phyloP scores from a whole-genome alignment of 2,888 invertebrate genomes.

The Trilocha varians region DNA sequence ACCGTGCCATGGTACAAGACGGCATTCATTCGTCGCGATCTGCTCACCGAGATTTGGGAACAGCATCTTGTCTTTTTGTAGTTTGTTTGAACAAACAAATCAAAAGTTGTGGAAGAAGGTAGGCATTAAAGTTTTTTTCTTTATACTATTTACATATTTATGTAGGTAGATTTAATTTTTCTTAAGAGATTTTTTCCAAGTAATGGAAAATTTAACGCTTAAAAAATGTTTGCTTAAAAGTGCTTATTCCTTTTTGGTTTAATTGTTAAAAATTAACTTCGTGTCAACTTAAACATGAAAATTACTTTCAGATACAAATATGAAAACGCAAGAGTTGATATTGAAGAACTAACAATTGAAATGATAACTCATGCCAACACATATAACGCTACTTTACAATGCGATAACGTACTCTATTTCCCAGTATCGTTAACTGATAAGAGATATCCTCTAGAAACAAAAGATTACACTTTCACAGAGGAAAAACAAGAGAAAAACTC shows the following conservation, averaged over 20 bases:
- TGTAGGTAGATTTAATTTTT: no score
- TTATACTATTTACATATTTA: no score
- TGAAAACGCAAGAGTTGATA: constrained; percentile 42
- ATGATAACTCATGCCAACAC: constrained; percentile 47
- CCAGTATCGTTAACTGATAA: constrained; percentile 63
- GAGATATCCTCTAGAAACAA: constrained; percentile 56
- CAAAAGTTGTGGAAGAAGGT: no score
- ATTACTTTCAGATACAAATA: constrained; percentile 51
- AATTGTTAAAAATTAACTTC: neutral
- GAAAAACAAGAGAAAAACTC: constrained; percentile 5
- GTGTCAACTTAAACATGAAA: no score
- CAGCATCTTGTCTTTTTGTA: constrained; percentile 43
- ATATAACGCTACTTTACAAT: constrained; percentile 41
- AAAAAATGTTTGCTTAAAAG: no score
- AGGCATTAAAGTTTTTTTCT: no score
- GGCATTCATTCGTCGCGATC: constrained; percentile 39
- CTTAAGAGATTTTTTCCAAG: no score
- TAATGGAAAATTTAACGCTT: no score
- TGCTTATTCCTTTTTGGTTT: no score
- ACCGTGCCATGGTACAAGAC: constrained; percentile 62
- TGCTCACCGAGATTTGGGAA: constrained; percentile 35
- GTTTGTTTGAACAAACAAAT: constrained; percentile 49
- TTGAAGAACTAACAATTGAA: constrained; percentile 56
- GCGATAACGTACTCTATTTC: constrained; percentile 56
- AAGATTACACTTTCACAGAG: constrained; percentile 29